These are phyloP conservation scores for Anorthoa munda DNA, from an alignment of 2,888 invertebrate species.

Conservation along the genomic window DNA sequence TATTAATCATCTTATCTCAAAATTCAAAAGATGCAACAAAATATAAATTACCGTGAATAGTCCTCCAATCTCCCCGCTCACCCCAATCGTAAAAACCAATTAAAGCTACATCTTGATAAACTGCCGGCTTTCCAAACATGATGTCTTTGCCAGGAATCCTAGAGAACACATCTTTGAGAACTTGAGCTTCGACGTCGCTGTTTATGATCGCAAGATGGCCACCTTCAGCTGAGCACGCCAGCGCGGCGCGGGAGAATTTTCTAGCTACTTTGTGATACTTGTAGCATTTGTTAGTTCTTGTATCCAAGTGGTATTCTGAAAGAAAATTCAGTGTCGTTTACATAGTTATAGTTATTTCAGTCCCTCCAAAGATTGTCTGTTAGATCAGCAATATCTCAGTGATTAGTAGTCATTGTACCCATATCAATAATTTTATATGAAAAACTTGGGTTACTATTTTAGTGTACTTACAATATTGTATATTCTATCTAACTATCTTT, in stretches of 20 bases:
- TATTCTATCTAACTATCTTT: too few relatives aligned
- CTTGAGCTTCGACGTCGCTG: slow-evolving; percentile 69
- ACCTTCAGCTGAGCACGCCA: slow-evolving; percentile 77
- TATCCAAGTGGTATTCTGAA: slow-evolving; percentile 31
- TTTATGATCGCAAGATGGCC: slow-evolving; percentile 77
- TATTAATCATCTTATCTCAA: background rate
- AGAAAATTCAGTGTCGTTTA: background rate
- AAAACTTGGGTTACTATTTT: background rate
- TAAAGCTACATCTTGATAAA: background rate
- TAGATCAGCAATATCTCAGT: too few relatives aligned
- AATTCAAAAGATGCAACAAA: background rate
- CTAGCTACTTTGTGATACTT: slow-evolving; percentile 76
- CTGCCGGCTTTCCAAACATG: background rate
- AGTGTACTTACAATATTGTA: too few relatives aligned
- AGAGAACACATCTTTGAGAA: slow-evolving; percentile 62
- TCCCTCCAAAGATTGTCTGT: too few relatives aligned
- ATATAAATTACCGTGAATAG: slow-evolving; percentile 20
- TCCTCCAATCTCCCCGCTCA: slow-evolving; percentile 13
- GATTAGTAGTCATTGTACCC: too few relatives aligned
- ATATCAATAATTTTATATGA: too few relatives aligned
- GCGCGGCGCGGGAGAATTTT: slow-evolving; percentile 74
- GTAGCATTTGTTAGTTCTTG: slow-evolving; percentile 73
- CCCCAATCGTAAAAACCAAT: slow-evolving; percentile 23
- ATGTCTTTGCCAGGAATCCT: slow-evolving; percentile 1
- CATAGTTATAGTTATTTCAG: too few relatives aligned